phyloP scores from a whole-genome alignment of 1,140 invertebrate genomes.

The Pemphigus obesinymphae region DNA sequence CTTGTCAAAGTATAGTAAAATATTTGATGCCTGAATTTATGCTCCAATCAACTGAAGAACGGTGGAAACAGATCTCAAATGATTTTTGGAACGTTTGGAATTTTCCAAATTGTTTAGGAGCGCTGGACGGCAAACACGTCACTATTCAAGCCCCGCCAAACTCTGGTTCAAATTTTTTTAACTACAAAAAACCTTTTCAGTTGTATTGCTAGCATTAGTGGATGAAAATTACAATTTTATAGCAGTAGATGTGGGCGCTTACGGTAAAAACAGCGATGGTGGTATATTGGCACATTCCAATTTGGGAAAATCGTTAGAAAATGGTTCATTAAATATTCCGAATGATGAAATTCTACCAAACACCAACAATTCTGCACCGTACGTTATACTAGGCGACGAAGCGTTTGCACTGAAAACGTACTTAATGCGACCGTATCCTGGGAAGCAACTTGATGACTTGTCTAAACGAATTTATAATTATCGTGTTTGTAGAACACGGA shows the following conservation, averaged over 20 bases:
- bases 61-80: slow-evolving; percentile 49
- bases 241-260: slow-evolving; percentile 52
- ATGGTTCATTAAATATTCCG: background rate
- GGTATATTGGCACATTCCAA: slow-evolving; percentile 19
- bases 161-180: slow-evolving; percentile 51
- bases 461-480: slow-evolving; percentile 49
- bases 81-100: slow-evolving; percentile 46
- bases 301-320: slow-evolving; percentile 40
- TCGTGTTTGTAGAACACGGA: slow-evolving; percentile 44
- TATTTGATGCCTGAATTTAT: background rate
- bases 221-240: slow-evolving; percentile 54
- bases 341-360: background rate
- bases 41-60: slow-evolving; percentile 3
- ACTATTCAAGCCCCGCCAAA: slow-evolving; percentile 49
- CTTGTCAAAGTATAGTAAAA: slow-evolving; percentile 9
- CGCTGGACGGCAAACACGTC: slow-evolving; percentile 53
- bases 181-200: slow-evolving; percentile 54
- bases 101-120: too few species aligned
- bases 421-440: slow-evolving; percentile 47
- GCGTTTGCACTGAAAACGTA: slow-evolving; percentile 49
- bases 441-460: slow-evolving; percentile 32
- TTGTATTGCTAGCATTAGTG: slow-evolving; percentile 54
- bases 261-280: slow-evolving; percentile 51
- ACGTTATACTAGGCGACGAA: slow-evolving; percentile 50
- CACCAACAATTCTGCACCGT: slow-evolving; percentile 30